Evolutionary conservation across 1,140 invertebrate species (phyloP).

Genomic region (Polypedilum pembai): DNA sequence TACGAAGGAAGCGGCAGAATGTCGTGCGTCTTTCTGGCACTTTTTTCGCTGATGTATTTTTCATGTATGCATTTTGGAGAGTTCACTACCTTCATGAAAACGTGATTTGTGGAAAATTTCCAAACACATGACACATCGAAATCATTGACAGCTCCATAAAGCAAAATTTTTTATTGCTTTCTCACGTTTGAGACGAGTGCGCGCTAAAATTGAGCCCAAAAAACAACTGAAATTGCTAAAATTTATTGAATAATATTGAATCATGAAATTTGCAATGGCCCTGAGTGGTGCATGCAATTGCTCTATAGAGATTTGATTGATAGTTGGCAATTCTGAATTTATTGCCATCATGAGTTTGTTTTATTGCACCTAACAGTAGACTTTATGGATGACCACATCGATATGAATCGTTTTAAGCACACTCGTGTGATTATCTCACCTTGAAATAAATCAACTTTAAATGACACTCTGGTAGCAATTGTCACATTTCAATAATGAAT

Average conservation of each 20-base stretch:
- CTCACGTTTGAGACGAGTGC: neutral
- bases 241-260: neutral
- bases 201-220: neutral
- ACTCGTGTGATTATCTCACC: constrained; percentile 1
- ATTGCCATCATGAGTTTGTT: neutral
- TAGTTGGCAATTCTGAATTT: neutral
- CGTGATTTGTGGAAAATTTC: constrained; percentile 12
- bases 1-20: neutral
- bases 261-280: neutral
- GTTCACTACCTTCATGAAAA: constrained; percentile 9
- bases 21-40: neutral
- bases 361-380: neutral
- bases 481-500: too few species aligned
- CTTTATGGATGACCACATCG: neutral
- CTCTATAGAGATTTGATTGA: constrained; percentile 12
- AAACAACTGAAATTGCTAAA: neutral
- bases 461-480: neutral
- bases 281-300: neutral
- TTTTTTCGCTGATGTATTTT: constrained; percentile 12
- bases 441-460: constrained; percentile 14
- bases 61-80: neutral
- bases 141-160: neutral
- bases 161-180: neutral
- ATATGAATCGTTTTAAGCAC: neutral
- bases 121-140: neutral